A percentile compares a stretch with the other conserved stretches of the same genome.
Evolutionary conservation across 2,113 vertebrate species (phyloP).

Genomic region (Paedocypris sp.): DNA sequence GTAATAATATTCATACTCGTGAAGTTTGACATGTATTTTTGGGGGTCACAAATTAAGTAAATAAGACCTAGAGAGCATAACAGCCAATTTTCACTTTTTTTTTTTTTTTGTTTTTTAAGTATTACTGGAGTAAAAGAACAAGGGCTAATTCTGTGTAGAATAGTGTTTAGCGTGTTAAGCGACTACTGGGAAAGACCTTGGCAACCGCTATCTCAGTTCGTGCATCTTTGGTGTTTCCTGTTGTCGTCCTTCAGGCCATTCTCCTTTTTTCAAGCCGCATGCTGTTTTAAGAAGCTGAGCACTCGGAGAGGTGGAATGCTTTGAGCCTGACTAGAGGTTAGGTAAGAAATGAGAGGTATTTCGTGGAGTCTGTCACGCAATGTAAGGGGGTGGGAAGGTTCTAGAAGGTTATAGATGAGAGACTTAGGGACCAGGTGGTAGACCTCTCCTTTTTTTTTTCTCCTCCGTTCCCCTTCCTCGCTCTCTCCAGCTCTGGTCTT

Average conservation of each 20-base stretch:
- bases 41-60: no score
- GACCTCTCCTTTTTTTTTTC: neutral
- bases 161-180: no score
- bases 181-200: no score
- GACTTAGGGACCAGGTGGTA: neutral
- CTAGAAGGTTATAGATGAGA: neutral
- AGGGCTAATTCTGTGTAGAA: no score
- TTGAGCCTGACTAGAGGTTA: constrained; percentile 3
- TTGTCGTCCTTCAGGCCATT: neutral
- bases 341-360: constrained; percentile 11
- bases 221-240: neutral
- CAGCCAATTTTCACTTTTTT: no score
- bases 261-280: neutral
- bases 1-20: no score
- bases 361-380: neutral
- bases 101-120: no score
- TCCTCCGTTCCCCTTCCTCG: neutral
- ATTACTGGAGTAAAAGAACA: no score
- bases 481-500: neutral
- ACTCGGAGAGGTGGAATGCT: constrained; percentile 2
- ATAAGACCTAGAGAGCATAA: no score
- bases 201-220: no score
- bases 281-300: neutral
- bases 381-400: neutral
- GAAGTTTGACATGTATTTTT: no score